Evolutionary conservation across 2,113 vertebrate species (phyloP), one percentile per base, ranked within the genome.

Genomic region (Gallinago paraguaiae): DNA sequence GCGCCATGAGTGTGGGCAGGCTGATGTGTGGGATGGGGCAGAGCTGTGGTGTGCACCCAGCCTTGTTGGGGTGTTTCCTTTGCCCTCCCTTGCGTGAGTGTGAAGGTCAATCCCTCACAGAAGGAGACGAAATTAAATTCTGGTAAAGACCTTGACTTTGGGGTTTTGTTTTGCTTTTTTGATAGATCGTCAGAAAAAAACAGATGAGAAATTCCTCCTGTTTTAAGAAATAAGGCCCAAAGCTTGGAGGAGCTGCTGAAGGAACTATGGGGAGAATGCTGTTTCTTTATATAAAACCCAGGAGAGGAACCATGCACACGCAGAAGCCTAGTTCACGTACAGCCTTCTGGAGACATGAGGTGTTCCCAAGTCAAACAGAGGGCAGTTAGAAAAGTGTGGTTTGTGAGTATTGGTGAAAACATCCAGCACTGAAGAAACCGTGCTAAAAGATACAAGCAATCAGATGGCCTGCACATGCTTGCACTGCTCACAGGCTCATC

Each of bases 21-120:
- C 37, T 64, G 48, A 25, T 4, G 72, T 31, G 50, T 1, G 5
- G 57, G 10, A 54, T 39, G 39, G 37, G 57, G 43, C 57, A 86
- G 43, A 85, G 33, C 41, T 60, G n/a, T 0, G 6, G 50, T 0
- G 1, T 23, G 41, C 63, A 83, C 9, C 39, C 33, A 46, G 56
- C 22, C 50, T 24, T 3, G 0, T 23, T 2, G 18, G 22, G 7
- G 10, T 12, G 11, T 9, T 82, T 57, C 6, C 56, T 82, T 84
- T 2, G 4, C 19, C 27, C 30, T 69, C 14, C 28, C 30, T 57
- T 45, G 51, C 61, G 61, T 0, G 2, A 78, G 30, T 13, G 4
- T 0, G 2, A 50, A 33, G 51, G 15, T 59, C 56, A 13, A 43
- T 69, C 41, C 13, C 31, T 9, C 19, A 2, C 3, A 17, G 35